Evolutionary conservation across 2,888 invertebrate species (phyloP), one percentile per base, ranked within the genome.

Genomic region (Apamea monoglypha): DNA sequence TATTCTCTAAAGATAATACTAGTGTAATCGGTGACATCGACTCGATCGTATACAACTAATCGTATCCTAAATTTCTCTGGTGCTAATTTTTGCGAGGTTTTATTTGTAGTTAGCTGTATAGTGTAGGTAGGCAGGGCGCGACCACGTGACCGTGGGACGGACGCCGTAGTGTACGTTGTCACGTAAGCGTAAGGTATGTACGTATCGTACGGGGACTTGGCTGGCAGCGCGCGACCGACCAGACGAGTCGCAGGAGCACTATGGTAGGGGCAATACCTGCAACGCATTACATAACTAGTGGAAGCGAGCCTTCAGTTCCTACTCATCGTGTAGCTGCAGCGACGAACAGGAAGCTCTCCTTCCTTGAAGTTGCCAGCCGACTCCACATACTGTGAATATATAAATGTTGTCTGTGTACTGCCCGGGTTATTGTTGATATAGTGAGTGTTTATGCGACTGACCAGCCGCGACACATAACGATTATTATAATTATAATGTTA

Each of bases 1-100:
- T 91, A 87, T 89, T 87, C 82, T 86, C 85, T 81, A 84, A 80
- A 80, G 74, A 83, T 85, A 84, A 81, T 82, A 73, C 81, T 88
- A 88, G 87, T 86, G 76, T 89, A 90, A 92, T 93, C 94, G 92
- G 87, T 89, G 90, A 94, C 94, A 94, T 93, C 94, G 93, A 93
- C 89, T 90, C 88, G 89, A 89, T 89, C 82, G 88, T 90, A 91
- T 89, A 88, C 89, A 90, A 88, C 84, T 88, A 87, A 88, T 88
- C 83, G 88, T 92, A 92, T 93, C 92, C 92, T 93, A 91, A 90
- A 92, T 94, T 93, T 94, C 85, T 94, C 94, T 95, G 96, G 96
- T 96, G 96, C 96, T 96, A 94, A 93, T 91, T 91, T 92, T 91
- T 92, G 92, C 90, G 90, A 91, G 89, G 91, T 90, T 89, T 92